phyloP scores from a whole-genome alignment of 2,113 vertebrate genomes.

The Lophochroa leadbeateri region DNA sequence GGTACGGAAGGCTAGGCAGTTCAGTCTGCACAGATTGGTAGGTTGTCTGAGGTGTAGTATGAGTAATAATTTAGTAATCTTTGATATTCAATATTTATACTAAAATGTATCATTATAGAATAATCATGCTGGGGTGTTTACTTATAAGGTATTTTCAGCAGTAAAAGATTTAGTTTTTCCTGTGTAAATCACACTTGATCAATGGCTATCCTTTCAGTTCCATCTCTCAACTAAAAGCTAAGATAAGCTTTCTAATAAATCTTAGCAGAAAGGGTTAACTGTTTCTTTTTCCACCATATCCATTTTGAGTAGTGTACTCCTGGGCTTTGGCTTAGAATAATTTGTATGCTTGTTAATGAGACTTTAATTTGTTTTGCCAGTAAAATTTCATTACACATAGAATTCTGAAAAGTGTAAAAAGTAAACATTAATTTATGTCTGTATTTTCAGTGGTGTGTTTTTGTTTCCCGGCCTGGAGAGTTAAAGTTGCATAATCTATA shows the following conservation, averaged over 20 bases:
- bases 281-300: background rate
- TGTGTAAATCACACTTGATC: background rate
- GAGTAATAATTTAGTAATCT: background rate
- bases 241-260: background rate
- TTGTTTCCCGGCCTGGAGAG: background rate
- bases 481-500: background rate
- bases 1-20: constrained; percentile 79
- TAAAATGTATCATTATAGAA: background rate
- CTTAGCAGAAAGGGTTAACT: background rate
- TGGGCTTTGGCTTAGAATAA: background rate
- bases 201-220: background rate
- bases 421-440: background rate
- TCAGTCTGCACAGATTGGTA: constrained; percentile 78
- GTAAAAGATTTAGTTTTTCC: background rate
- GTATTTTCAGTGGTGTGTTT: background rate
- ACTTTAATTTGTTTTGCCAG: background rate
- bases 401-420: background rate
- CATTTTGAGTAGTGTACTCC: background rate
- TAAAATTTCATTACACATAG: background rate
- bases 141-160: background rate
- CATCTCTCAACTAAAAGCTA: background rate
- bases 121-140: background rate
- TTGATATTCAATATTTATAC: background rate
- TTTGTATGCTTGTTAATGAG: background rate
- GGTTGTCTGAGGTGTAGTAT: constrained; percentile 43